These are phyloP conservation scores for Caenorhabditis wallacei DNA, from an alignment of 2,888 invertebrate species.

Conservation along the genomic window DNA sequence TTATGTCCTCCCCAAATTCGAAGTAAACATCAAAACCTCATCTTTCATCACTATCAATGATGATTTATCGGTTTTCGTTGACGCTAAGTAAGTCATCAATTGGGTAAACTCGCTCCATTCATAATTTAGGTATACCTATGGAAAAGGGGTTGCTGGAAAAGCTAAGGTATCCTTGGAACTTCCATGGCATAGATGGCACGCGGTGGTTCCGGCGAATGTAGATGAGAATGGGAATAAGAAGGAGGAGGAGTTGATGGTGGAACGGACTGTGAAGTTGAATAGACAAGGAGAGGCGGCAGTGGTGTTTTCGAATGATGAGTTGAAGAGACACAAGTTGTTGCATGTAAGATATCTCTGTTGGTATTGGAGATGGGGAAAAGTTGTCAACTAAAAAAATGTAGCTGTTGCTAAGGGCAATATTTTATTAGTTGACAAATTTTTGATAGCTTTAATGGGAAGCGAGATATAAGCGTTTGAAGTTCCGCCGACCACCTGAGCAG, in stretches of 20 bases:
- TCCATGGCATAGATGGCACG: constrained; percentile 78
- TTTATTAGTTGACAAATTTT: too few relatives aligned
- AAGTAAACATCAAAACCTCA: constrained; percentile 91
- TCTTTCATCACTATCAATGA: constrained; percentile 91
- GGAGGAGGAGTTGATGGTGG: constrained; percentile 77
- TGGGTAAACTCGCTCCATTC: too few relatives aligned
- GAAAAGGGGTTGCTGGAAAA: constrained; percentile 86
- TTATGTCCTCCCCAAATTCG: constrained; percentile 92
- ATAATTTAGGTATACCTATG: constrained; percentile 86
- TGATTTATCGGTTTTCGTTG: constrained; percentile 89
- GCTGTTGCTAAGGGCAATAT: too few relatives aligned
- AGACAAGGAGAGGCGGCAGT: constrained; percentile 80
- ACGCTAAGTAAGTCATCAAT: constrained; percentile 91
- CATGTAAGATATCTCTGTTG: constrained; percentile 45
- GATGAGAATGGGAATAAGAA: constrained; percentile 70
- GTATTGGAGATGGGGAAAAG: too few relatives aligned
- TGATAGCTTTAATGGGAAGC: too few relatives aligned
- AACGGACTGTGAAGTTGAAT: constrained; percentile 80
- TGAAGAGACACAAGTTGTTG: constrained; percentile 77
- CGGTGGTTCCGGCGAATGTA: constrained; percentile 59
- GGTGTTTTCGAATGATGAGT: constrained; percentile 80
- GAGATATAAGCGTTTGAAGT: too few relatives aligned
- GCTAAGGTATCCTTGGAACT: constrained; percentile 82
- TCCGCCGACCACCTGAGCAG: too few relatives aligned
- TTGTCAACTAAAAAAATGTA: too few relatives aligned